Conservation (phyloP, 2,113 vertebrate genomes). For the Thomomys bottae region DNA sequence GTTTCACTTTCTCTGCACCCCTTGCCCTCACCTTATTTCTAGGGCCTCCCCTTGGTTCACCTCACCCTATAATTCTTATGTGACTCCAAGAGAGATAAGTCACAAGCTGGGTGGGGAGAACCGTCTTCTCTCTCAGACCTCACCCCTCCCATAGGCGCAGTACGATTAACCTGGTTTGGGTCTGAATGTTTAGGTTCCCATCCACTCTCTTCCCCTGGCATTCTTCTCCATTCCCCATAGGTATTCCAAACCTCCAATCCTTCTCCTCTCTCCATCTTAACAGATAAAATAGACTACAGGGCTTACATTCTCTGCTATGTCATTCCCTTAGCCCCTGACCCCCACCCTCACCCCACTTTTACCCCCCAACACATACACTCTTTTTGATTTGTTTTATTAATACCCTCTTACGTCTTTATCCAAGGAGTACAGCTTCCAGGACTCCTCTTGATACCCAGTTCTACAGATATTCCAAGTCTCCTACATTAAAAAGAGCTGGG, state of each 20-base stretch:
- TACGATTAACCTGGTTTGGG: neutral
- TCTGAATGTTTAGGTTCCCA: neutral
- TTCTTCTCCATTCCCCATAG: neutral
- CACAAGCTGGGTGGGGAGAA: neutral
- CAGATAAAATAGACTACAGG: neutral
- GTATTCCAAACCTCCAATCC: neutral
- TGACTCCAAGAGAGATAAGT: constrained; percentile 29
- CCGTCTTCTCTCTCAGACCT: neutral
- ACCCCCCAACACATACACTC: neutral
- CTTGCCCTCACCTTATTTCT: neutral
- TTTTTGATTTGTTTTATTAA: neutral
- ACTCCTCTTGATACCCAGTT: neutral
- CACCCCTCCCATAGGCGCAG: constrained; percentile 2
- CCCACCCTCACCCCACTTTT: neutral
- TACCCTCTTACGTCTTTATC: neutral
- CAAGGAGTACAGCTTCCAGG: neutral
- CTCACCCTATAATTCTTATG: neutral
- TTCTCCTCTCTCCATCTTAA: neutral
- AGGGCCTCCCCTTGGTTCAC: neutral
- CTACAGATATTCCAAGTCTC: neutral
- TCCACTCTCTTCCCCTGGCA: neutral
- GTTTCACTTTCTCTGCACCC: neutral
- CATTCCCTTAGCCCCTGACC: neutral
- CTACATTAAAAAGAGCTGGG: neutral
- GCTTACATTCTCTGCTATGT: neutral